phyloP scores from a whole-genome alignment of 2,888 invertebrate species.

The Branchipolynoe longqiensis region DNA sequence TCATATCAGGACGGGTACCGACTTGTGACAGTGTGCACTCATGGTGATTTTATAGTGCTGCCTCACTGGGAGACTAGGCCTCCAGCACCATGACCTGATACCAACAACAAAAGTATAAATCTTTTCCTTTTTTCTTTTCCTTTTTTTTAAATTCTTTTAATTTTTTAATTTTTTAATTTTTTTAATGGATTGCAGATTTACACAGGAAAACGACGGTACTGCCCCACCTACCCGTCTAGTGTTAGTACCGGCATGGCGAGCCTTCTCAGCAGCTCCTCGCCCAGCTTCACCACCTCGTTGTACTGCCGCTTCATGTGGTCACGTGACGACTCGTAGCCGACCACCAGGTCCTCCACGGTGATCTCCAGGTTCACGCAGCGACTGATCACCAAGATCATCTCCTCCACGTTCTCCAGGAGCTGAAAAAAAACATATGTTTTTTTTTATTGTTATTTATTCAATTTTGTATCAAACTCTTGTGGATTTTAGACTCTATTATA shows the following conservation, averaged over 20 bases:
- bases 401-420: slow-evolving; percentile 75
- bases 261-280: slow-evolving; percentile 76
- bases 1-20: no score
- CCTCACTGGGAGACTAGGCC: no score
- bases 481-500: not conserved
- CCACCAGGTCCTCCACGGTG: slow-evolving; percentile 71
- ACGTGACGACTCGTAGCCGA: slow-evolving; percentile 70
- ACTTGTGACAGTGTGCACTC: no score
- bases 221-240: slow-evolving; percentile 74
- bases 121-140: not conserved
- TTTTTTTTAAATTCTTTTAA: no score
- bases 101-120: not conserved
- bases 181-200: not conserved
- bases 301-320: slow-evolving; percentile 72
- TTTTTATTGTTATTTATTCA: no score
- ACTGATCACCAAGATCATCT: slow-evolving; percentile 74
- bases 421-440: no score
- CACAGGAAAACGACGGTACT: not conserved
- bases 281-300: slow-evolving; percentile 74
- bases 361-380: slow-evolving; percentile 75
- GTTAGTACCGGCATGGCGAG: slow-evolving; percentile 76
- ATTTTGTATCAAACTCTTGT: not conserved
- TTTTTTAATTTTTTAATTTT: not conserved
- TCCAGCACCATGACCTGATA: no score
- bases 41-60: no score